phyloP scores from a whole-genome alignment of 2,888 invertebrate genomes.

The Sphinx pinastri region DNA sequence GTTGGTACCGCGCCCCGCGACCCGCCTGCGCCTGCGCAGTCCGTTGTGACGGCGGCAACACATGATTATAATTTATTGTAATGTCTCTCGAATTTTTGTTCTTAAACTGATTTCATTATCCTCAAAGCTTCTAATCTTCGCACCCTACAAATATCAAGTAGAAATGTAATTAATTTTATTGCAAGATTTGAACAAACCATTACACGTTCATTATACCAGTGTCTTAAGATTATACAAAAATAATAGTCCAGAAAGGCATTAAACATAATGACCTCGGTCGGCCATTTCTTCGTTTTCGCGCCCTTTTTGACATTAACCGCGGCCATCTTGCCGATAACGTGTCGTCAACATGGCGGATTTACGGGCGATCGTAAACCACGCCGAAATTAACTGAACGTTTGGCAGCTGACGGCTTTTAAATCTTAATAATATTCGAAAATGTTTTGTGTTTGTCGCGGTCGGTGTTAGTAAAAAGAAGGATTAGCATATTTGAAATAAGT shows the following conservation, averaged over 20 bases:
- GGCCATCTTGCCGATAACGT: conserved; percentile 63
- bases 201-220: background rate
- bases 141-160: background rate
- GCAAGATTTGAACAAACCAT: background rate
- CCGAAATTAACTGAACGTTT: conserved; percentile 78
- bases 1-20: too few relatives aligned
- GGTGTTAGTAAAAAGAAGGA: conserved; percentile 3
- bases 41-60: too few relatives aligned
- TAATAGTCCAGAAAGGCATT: conserved; percentile 54
- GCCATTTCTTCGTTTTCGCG: conserved; percentile 58
- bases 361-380: conserved; percentile 69
- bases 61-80: too few relatives aligned
- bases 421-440: conserved; percentile 70
- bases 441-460: conserved; percentile 34
- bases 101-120: too few relatives aligned
- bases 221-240: conserved; percentile 39
- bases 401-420: conserved; percentile 75
- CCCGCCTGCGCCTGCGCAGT: too few relatives aligned
- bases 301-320: conserved; percentile 59
- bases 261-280: conserved; percentile 53
- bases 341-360: conserved; percentile 69
- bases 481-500: background rate
- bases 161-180: conserved; percentile 15
- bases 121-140: background rate
- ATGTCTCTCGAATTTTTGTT: too few relatives aligned